Base-by-base conservation (phyloP, 2,888 invertebrate genomes). In the Tricholauxania praeusta region DNA sequence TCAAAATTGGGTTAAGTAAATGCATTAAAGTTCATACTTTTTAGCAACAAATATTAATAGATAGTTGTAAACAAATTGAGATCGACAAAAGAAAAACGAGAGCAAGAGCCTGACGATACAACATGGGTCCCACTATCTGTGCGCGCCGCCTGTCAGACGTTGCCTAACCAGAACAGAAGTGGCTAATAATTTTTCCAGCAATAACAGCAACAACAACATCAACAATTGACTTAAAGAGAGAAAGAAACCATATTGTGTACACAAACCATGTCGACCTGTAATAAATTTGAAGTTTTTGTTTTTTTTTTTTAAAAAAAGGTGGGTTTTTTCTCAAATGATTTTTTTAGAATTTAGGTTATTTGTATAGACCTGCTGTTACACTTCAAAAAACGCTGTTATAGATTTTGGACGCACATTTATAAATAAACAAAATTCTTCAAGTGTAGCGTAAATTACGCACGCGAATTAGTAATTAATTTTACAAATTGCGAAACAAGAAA, bases 201-300 rank as follows among this genome's bases (percentile, higher is more conserved):
- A 72, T 49, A 51, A 3, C 1, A 22, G 3, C 39, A 39, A 10
- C 39, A 10, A 39, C 39, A 39, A 39, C 39, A 39, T 10, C 39
- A 39, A 10, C 39, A 39, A 49, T 47, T 19, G 28, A 14, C 65
- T 28, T n/a, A n/a, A 15, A 32, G 14, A 64, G 65, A 65, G 72
- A 73, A 69, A 70, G 52, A 75, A 75, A 72, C 73, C 73, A 72
- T 67, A 75, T 74, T 75, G 75, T 71, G 47, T 55, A 55, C 47
- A 67, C 55, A 69, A 72, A 63, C 63, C 51, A 19, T 49, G 19
- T 48, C 62, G 71, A 12, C 12, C 17, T 47, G 53, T 55, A 17
- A 49, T 57, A 57, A 57, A 39, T 52, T 55, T 12, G 12, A 15
- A 55, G 12, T 15, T 19, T 62, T 62, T 32, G n/a, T 62, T 32